phyloP scores from a whole-genome alignment of 2,888 invertebrate species.

The Drosophila barbarae region DNA sequence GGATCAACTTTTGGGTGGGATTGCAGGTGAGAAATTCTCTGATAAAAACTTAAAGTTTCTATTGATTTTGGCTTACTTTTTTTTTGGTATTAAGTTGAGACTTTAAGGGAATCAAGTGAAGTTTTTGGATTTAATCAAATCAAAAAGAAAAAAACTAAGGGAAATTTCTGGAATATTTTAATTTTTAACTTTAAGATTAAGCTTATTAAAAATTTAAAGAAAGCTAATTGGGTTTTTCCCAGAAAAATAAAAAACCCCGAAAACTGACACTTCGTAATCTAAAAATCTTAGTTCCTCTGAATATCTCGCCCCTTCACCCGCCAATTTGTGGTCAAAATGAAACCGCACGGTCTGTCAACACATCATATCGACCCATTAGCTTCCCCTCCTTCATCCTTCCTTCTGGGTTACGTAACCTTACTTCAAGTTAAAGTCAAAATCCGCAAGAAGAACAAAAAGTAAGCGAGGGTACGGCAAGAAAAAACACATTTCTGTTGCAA shows the following conservation, averaged over 20 bases:
- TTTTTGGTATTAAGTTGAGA: background rate
- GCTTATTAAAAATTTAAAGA: no score
- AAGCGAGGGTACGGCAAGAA: background rate
- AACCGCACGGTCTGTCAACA: conserved; percentile 32
- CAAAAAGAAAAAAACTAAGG: background rate
- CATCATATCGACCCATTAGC: conserved; percentile 28
- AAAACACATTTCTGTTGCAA: conserved; percentile 45
- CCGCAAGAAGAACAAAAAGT: conserved; percentile 15
- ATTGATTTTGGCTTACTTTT: conserved; percentile 27
- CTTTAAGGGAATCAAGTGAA: background rate
- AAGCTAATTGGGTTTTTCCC: background rate
- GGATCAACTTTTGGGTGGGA: conserved; percentile 5
- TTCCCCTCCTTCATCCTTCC: background rate
- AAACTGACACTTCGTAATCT: background rate
- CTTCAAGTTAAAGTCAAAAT: conserved; percentile 27
- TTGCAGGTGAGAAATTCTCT: conserved; percentile 15
- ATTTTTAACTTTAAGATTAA: background rate
- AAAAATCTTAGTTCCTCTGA: background rate
- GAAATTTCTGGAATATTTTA: background rate
- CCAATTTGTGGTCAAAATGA: conserved; percentile 6
- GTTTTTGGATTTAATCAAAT: background rate
- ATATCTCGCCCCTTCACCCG: no score
- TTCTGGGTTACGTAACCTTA: conserved; percentile 24
- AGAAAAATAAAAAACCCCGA: background rate
- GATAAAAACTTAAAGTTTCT: conserved; percentile 14